phyloP scores from a whole-genome alignment of 2,797 vertebrate species.

The Aulostomus chinensis region DNA sequence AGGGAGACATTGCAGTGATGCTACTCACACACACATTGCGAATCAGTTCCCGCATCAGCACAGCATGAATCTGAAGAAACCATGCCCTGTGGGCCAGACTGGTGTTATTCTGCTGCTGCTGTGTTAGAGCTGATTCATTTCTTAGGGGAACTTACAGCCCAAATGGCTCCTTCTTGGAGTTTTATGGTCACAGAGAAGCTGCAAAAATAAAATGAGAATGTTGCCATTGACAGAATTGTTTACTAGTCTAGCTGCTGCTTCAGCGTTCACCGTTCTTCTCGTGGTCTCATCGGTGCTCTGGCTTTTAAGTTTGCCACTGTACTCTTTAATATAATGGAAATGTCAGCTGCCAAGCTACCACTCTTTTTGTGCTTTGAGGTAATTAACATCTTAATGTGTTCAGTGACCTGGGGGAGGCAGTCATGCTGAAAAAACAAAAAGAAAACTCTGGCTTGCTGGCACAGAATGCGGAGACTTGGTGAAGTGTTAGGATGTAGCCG shows the following conservation, averaged over 20 bases:
- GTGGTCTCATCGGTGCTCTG: neutral
- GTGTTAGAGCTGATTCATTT: conserved; percentile 74
- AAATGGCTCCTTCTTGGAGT: conserved; percentile 54
- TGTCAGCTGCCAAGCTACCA: conserved; percentile 47
- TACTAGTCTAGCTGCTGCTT: conserved; percentile 25
- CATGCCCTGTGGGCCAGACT: conserved; percentile 41
- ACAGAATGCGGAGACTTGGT: conserved; percentile 31
- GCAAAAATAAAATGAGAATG: conserved; percentile 57
- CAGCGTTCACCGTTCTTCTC: conserved; percentile 5
- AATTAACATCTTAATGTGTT: conserved; percentile 74
- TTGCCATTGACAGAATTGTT: conserved; percentile 51
- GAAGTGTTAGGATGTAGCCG: conserved; percentile 28
- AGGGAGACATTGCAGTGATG: conserved; percentile 27
- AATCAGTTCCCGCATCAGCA: conserved; percentile 60
- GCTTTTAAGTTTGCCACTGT: conserved; percentile 24
- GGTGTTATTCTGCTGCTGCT: conserved; percentile 56
- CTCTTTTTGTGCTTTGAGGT: conserved; percentile 67
- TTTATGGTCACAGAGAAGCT: conserved; percentile 57
- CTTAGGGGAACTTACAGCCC: conserved; percentile 52
- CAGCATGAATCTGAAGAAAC: conserved; percentile 56
- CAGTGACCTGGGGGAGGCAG: conserved; percentile 64
- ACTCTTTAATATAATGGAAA: conserved; percentile 23
- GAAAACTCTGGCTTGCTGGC: conserved; percentile 40
- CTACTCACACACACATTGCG: conserved; percentile 55
- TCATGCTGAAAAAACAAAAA: conserved; percentile 59